Evolutionary conservation across 2,113 vertebrate species (phyloP), one percentile per base, ranked within the genome.

Genomic region (Damaliscus lunatus): DNA sequence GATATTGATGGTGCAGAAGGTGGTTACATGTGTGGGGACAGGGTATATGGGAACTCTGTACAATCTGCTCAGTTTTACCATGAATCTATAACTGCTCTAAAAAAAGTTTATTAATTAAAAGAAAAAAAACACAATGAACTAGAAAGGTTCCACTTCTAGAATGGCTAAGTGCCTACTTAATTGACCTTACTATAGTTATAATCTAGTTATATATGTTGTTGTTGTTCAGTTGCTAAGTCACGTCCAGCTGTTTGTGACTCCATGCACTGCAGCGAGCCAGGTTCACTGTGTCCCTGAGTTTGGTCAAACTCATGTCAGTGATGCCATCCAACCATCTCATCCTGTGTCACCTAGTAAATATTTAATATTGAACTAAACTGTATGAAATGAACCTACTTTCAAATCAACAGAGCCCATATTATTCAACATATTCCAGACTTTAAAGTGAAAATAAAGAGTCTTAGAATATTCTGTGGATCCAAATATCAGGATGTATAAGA

Each of bases 401-500:
- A 97, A 91, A 82, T 94, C 82, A 94, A 89, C 14, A 96, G 52
- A 33, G 13, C 19, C 81, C 62, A 64, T 71, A 71, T 67, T 96
- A 88, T 71, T 97, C 46, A 96, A 93, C 31, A 83, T 43, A 97
- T 52, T 96, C 59, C 50, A 92, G 27, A 81, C 46, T 74, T 96
- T 53, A 96, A 50, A 77, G 25, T 31, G 50, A 96, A 88, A 57
- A 25, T 87, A 92, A 82, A 46, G 25, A 74, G 36, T 27, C 67
- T 71, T 71, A 74, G n/a, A 74, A 77, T 43, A 77, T 77, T 15
- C 71, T 43, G 40, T 77, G 40, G 23, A 77, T 43, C 40, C 40
- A 77, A 43, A 77, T 77, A 77, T 77, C 23, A 43, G 71, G 71
- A 77, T 43, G 40, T 27, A 43, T 77, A 77, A 43, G 40, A 77